Evolutionary conservation across 2,888 invertebrate genomes (phyloP), one percentile per base, ranked within the genome.

Genomic region (Pseudolycoriella hygida): DNA sequence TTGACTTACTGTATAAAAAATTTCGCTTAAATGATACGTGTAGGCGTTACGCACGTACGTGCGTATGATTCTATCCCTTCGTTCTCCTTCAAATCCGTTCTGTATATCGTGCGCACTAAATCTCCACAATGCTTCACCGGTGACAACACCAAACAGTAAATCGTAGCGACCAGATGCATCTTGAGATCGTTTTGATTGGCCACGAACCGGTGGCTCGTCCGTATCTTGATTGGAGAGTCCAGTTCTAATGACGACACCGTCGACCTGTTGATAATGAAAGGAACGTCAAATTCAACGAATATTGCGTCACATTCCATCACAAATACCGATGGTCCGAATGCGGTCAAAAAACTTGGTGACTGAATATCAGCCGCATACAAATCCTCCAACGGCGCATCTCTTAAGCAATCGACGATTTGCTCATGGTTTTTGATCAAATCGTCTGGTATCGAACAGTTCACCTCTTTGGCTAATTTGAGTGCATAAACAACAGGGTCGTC

Each of bases 31-130:
- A 64, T 97, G 96, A 68, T 87, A 94, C 50, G 85, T 85, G 68
- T 89, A 97, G 30, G 92, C 82, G 67, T 96, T 94, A 49, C 93
- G 74, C 45, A 96, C 93, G 64, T 92, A 87, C 31, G 92, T 89
- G 59, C 90, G 70, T 53, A 85, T 72, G 62, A 90, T 86, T 59
- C 84, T 77, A 67, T 89, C 89, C 46, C 89, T 70, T 50, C 86
- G 75, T 53, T 89, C 88, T 49, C 86, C 84, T 57, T 89, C 88
- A 60, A 89, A 87, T 25, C 88, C 88, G 56, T 79, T 79, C 56
- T 83, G 79, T 43, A 85, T 75, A 58, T 87, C 87, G 48, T 77
- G 75, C 38, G 85, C 82, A 17, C 85, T 80, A 61, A 96, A 87
- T 60, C 84, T 78, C 78, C 88, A 87, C 53, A 93, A 73, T n/a